These are phyloP conservation scores for Eutrigla gurnardus DNA, from an alignment of 2,797 vertebrate species.

Conservation along the genomic window DNA sequence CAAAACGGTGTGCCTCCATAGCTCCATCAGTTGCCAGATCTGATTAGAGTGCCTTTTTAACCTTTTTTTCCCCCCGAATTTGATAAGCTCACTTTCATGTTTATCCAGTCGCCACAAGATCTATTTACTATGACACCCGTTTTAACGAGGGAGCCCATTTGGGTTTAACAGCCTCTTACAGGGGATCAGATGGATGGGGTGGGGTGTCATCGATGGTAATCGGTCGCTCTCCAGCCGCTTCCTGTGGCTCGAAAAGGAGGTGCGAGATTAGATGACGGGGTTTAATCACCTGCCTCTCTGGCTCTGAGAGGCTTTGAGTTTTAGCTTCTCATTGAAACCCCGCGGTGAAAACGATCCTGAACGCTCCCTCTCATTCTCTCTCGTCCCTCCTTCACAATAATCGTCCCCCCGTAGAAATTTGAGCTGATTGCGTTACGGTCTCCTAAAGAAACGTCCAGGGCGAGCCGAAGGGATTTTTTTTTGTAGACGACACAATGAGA, in stretches of 20 bases:
- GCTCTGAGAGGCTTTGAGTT: conserved; percentile 45
- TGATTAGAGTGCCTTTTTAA: conserved; percentile 62
- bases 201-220: conserved; percentile 76
- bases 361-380: conserved; percentile 26
- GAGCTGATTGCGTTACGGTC: conserved; percentile 22
- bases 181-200: conserved; percentile 73
- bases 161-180: conserved; percentile 74
- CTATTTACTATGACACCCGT: conserved; percentile 67
- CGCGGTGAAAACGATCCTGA: conserved; percentile 53
- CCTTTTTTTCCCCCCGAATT: conserved; percentile 41
- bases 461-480: conserved; percentile 21
- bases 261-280: conserved; percentile 59
- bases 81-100: conserved; percentile 63
- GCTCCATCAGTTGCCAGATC: conserved; percentile 37
- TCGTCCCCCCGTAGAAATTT: conserved; percentile 7
- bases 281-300: conserved; percentile 63
- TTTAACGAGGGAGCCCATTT: conserved; percentile 69
- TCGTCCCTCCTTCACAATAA: conserved; percentile 42
- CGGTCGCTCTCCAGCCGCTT: conserved; percentile 63
- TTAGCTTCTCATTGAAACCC: conserved; percentile 49
- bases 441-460: conserved; percentile 30
- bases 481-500: conserved; percentile 28
- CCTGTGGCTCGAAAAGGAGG: conserved; percentile 51
- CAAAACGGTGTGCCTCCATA: background rate
- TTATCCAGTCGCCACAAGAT: conserved; percentile 60